Percentiles rank a stretch among this genome's conserved stretches.
These are phyloP conservation scores for Calameuta pallipes DNA, from an alignment of 2,888 invertebrate species.

Conservation along the genomic window DNA sequence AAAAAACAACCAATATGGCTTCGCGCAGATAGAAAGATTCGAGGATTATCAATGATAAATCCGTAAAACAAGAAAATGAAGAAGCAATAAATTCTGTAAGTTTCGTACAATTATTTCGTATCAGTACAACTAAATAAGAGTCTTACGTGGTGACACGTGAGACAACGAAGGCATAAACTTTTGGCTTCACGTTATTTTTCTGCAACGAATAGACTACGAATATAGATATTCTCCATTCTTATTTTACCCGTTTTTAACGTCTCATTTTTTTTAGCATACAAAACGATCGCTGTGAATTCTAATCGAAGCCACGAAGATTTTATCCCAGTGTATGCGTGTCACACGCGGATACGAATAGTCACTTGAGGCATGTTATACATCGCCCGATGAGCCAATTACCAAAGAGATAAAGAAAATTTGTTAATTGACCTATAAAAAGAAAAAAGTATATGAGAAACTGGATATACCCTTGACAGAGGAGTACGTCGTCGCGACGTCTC, in stretches of 20 bases:
- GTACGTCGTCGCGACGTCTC: background rate
- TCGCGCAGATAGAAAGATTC: background rate
- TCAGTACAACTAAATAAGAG: background rate
- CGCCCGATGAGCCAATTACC: background rate
- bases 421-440: background rate
- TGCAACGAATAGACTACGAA: constrained; percentile 32
- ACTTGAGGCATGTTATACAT: background rate
- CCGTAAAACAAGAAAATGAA: background rate
- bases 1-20: background rate
- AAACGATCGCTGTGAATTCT: background rate
- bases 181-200: constrained; percentile 37
- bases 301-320: background rate
- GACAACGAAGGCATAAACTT: background rate
- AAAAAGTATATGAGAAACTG: background rate
- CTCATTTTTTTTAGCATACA: background rate
- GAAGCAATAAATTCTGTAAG: background rate
- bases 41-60: background rate
- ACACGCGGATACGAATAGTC: background rate
- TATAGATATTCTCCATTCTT: background rate
- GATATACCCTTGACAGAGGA: background rate
- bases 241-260: background rate
- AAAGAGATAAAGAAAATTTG: background rate
- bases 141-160: background rate
- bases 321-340: background rate
- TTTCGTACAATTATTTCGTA: background rate